Percentiles rank a stretch among this genome's conserved stretches.
These are phyloP conservation scores for Lerema accius DNA, from an alignment of 1,140 invertebrate species.

Conservation along the genomic window DNA sequence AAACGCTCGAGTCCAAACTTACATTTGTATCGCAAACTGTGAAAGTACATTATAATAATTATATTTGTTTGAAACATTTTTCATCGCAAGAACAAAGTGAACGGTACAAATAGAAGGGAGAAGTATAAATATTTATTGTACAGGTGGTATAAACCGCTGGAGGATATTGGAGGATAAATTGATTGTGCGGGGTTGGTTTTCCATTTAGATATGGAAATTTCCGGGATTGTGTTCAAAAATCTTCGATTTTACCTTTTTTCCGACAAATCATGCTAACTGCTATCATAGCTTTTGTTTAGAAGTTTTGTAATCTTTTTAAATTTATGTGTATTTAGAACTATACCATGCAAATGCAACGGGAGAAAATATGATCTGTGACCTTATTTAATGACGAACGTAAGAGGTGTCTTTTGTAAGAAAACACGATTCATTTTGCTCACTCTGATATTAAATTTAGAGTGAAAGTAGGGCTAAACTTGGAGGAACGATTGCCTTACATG, in stretches of 20 bases:
- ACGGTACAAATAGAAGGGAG: conserved; percentile 68
- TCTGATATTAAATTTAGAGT: conserved; percentile 63
- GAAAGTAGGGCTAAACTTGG: conserved; percentile 65
- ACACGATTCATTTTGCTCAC: conserved; percentile 48
- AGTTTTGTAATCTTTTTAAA: conserved; percentile 30
- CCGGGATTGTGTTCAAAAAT: conserved; percentile 79
- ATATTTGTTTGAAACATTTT: conserved; percentile 47
- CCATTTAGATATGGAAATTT: conserved; percentile 83
- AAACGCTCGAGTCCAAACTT: neutral
- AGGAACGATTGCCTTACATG: conserved; percentile 65
- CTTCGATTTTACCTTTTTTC: conserved; percentile 77
- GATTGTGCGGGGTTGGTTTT: conserved; percentile 81
- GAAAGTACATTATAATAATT: conserved; percentile 33
- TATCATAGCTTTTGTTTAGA: conserved; percentile 43
- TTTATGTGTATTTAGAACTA: conserved; percentile 4
- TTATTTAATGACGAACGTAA: no score
- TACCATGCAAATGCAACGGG: no score
- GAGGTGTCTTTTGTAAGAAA: conserved; percentile 15
- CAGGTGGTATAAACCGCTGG: conserved; percentile 80
- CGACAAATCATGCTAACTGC: conserved; percentile 71
- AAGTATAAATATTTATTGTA: conserved; percentile 82
- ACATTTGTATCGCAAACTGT: conserved; percentile 16
- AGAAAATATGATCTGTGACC: no score
- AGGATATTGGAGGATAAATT: conserved; percentile 82
- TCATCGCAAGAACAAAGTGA: conserved; percentile 52